These are phyloP conservation scores for Fragum whitleyi DNA, from an alignment of 2,888 invertebrate species.

Conservation along the genomic window DNA sequence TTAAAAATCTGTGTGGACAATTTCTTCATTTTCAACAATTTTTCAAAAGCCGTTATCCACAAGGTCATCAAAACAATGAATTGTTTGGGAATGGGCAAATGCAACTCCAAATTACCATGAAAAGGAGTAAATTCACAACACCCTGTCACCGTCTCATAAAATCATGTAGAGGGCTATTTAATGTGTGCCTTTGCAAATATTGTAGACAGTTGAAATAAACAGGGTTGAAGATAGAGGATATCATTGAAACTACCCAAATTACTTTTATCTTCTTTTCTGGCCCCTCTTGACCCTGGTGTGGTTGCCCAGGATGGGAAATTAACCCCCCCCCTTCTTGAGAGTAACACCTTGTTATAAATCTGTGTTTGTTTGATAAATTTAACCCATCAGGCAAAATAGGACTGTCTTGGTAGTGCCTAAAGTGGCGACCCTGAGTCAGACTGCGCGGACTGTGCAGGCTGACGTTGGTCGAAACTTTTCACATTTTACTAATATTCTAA, in stretches of 20 bases:
- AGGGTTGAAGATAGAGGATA: constrained; percentile 14
- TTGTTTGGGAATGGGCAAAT: too few species aligned
- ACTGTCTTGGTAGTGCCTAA: too few species aligned
- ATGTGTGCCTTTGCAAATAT: constrained; percentile 17
- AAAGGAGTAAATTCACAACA: constrained; percentile 11
- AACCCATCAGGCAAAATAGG: too few species aligned
- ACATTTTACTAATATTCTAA: too few species aligned
- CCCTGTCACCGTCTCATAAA: background rate
- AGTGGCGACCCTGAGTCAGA: too few species aligned
- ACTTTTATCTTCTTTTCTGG: background rate
- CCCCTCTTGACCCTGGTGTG: constrained; percentile 18
- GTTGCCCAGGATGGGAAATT: constrained; percentile 8
- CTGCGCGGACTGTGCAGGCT: too few species aligned
- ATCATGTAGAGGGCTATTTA: constrained; percentile 15
- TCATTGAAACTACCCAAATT: constrained; percentile 13
- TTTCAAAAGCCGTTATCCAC: too few species aligned
- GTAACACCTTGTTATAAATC: background rate
- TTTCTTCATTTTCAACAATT: too few species aligned
- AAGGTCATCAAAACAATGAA: too few species aligned
- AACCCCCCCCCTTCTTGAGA: background rate
- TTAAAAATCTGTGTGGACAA: too few species aligned
- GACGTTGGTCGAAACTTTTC: too few species aligned
- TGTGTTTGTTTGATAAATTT: background rate
- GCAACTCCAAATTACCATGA: background rate
- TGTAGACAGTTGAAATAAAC: constrained; percentile 21